Evolutionary conservation across 2,888 invertebrate genomes (phyloP).

Genomic region (Lacanobia wlatinum): DNA sequence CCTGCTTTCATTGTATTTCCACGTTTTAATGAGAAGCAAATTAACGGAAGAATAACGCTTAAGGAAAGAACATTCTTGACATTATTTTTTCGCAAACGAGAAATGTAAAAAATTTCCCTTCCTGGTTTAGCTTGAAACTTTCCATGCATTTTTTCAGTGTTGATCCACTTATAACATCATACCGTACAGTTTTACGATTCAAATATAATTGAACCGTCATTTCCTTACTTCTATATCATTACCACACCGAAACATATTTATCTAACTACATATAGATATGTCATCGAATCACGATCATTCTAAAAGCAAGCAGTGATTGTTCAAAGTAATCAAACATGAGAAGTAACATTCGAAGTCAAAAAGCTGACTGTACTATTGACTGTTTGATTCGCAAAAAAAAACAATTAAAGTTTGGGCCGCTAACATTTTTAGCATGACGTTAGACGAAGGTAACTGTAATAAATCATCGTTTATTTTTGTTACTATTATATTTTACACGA

Average conservation of each 20-base stretch:
- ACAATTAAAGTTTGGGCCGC: conserved; percentile 19
- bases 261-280: conserved; percentile 90
- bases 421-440: conserved; percentile 49
- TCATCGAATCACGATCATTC: conserved; percentile 88
- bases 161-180: conserved; percentile 46
- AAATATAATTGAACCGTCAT: conserved; percentile 71
- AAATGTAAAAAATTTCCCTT: conserved; percentile 41
- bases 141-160: conserved; percentile 47
- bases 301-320: conserved; percentile 85
- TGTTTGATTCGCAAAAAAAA: conserved; percentile 38
- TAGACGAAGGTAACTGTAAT: not conserved
- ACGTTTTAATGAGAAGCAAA: conserved; percentile 65
- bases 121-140: conserved; percentile 31
- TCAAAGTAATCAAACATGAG: conserved; percentile 38
- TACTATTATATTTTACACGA: conserved; percentile 48
- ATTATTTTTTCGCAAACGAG: conserved; percentile 45
- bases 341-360: conserved; percentile 53
- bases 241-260: conserved; percentile 85
- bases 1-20: conserved; percentile 51
- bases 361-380: conserved; percentile 48
- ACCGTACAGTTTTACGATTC: conserved; percentile 59
- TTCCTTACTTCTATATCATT: conserved; percentile 72
- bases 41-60: conserved; percentile 46
- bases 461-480: conserved; percentile 20
- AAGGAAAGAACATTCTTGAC: conserved; percentile 49